phyloP scores from a whole-genome alignment of 2,888 invertebrate genomes.

The Gymnoscelis rufifasciata region DNA sequence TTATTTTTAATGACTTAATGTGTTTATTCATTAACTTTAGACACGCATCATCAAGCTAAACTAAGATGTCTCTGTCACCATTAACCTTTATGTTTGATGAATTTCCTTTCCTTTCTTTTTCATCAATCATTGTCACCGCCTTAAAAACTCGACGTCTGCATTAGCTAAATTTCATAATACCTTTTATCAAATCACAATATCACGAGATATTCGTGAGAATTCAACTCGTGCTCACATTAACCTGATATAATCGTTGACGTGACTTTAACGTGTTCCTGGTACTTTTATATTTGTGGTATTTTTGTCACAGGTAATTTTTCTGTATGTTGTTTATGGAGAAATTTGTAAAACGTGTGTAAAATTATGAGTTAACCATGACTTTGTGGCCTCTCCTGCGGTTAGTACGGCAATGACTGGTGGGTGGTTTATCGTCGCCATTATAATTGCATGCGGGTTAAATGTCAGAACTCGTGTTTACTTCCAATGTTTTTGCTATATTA shows the following conservation, averaged over 20 bases:
- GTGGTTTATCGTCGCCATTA: conserved; percentile 32
- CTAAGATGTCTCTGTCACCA: conserved; percentile 30
- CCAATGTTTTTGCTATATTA: conserved; percentile 4
- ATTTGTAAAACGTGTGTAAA: conserved; percentile 17
- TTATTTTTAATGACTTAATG: background rate
- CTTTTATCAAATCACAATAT: conserved; percentile 14
- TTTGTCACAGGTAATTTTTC: too few relatives aligned
- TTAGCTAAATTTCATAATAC: conserved; percentile 25
- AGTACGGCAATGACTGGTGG: conserved; percentile 30
- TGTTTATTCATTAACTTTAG: conserved; percentile 9
- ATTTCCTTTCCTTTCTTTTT: conserved; percentile 22
- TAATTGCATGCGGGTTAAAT: conserved; percentile 48
- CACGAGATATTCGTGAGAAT: conserved; percentile 26
- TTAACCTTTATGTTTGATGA: conserved; percentile 39
- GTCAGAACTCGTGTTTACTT: conserved; percentile 36
- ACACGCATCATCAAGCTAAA: conserved; percentile 13
- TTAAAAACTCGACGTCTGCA: conserved; percentile 20
- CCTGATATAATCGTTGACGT: conserved; percentile 27
- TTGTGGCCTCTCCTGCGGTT: conserved; percentile 32
- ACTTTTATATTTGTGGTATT: background rate
- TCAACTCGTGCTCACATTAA: conserved; percentile 17
- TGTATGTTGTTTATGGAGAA: background rate
- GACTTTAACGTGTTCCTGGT: conserved; percentile 18
- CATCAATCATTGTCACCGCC: conserved; percentile 35
- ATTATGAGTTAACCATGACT: conserved; percentile 25